Base-by-base conservation (phyloP, 1,140 invertebrate genomes). In the Apocrypta bakeri region DNA sequence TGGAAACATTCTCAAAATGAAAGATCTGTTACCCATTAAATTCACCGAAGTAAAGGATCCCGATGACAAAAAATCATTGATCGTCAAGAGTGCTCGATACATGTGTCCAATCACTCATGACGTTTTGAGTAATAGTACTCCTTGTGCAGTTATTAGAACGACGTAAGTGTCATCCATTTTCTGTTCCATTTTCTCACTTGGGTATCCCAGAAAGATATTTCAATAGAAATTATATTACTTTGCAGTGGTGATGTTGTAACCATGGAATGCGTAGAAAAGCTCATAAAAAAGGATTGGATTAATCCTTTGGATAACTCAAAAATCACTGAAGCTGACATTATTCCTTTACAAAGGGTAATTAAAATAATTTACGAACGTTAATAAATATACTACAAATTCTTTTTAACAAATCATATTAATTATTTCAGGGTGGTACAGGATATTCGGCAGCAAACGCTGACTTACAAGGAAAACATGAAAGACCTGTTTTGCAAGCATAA, bases 101-200 rank as follows among this genome's bases (percentile, higher is more conserved):
- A 98, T 98, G 94, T 99, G 99, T 92, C 96, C 99, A 7, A 96
- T 99, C 0, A 99, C 98, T 33, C 96, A 98, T 91, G 99, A 99
- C 93, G 95, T 99, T 75, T 91, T 99, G 14, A 96, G 97, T 83
- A 99, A 99, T 93, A 97, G 97, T 25, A 95, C 98, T 4, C 97
- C 98, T 9, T 98, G 96, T 92, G 98, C 97, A 81, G 96, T 99
- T 71, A 94, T 99, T 29, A 96, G 94, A 92, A 95, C 97, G 82
- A 98, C 97, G 96, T 98, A 94, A 95, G 94, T 93, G 79, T 83
- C 79, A 68, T 81, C 12, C 63, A 75, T 27, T 64, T 77, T 64
- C 25, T 66, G 11, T 1, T 12, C 3, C 27, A 25, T 64, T 74
- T 56, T 84, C 71, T 75, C 79, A 3, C 12, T 69, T 29, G 12